These are phyloP conservation scores for Euleptes europaea DNA, from an alignment of 2,113 vertebrate species.

Conservation along the genomic window DNA sequence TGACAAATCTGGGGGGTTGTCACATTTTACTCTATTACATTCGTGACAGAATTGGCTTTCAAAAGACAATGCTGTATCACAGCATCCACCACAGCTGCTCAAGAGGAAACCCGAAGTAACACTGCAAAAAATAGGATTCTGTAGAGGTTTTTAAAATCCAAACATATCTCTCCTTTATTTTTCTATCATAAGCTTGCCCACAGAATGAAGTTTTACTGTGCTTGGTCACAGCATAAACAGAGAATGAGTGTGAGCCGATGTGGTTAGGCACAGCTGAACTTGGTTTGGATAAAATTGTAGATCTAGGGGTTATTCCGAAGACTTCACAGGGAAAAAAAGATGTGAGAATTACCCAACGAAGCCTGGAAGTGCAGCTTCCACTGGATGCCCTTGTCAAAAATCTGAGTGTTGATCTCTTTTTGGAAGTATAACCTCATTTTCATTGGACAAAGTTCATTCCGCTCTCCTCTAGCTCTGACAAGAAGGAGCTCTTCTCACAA, in stretches of 20 bases:
- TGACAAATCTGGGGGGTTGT: neutral
- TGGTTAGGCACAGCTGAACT: neutral
- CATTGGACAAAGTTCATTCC: slow-evolving; percentile 58
- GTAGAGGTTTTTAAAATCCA: neutral
- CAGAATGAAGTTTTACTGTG: neutral
- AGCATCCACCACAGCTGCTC: no score
- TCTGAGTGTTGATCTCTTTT: slow-evolving; percentile 61
- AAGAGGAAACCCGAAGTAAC: neutral
- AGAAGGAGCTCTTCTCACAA: slow-evolving; percentile 27
- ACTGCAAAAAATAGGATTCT: neutral
- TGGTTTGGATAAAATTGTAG: neutral
- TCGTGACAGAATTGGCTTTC: neutral
- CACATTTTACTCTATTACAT: neutral
- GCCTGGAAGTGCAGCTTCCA: slow-evolving; percentile 54
- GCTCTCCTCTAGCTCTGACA: slow-evolving; percentile 37
- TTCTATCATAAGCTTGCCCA: neutral
- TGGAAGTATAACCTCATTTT: slow-evolving; percentile 57
- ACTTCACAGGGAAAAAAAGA: neutral
- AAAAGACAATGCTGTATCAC: neutral
- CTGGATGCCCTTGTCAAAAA: slow-evolving; percentile 60
- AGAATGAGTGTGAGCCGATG: no score
- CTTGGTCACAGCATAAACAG: neutral
- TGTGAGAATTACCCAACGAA: slow-evolving; percentile 35
- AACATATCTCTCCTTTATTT: neutral
- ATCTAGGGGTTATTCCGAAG: neutral